Percentiles rank a stretch among this genome's conserved stretches.
Conservation (phyloP, 2,113 vertebrate genomes). For the Malurus melanocephalus region DNA sequence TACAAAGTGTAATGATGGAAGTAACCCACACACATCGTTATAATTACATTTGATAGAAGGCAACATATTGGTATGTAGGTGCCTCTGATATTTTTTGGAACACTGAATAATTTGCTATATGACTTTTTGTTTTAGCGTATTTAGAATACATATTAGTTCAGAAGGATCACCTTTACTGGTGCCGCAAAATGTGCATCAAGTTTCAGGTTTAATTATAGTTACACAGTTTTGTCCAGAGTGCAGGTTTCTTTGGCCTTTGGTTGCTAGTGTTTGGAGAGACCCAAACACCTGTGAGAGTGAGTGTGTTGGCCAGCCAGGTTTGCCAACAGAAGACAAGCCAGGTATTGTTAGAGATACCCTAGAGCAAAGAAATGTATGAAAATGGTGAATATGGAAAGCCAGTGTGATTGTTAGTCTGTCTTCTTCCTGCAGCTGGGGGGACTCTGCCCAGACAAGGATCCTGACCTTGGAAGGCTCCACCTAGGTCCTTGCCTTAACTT, state of each 20-base stretch:
- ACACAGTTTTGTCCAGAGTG: background rate
- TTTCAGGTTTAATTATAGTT: background rate
- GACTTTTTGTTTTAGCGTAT: background rate
- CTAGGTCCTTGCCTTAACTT: slow-evolving; percentile 19
- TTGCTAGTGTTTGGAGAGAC: background rate
- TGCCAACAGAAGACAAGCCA: slow-evolving; percentile 30
- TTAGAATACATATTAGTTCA: background rate
- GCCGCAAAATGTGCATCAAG: background rate
- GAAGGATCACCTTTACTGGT: background rate
- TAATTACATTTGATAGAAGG: background rate
- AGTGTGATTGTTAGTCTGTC: background rate
- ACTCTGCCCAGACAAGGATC: slow-evolving; percentile 47
- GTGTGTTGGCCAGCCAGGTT: background rate
- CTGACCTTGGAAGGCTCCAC: slow-evolving; percentile 13
- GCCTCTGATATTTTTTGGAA: slow-evolving; percentile 9
- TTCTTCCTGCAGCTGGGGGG: slow-evolving; percentile 48
- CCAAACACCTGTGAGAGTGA: slow-evolving; percentile 26
- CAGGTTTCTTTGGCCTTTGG: background rate
- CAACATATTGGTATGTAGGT: background rate
- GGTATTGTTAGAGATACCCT: slow-evolving; percentile 28
- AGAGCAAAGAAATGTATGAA: slow-evolving; percentile 3
- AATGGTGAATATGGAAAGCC: slow-evolving; percentile 1
- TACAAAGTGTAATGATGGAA: background rate
- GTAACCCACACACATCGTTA: background rate
- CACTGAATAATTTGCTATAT: background rate